phyloP scores from a whole-genome alignment of 2,888 invertebrate genomes.

The Bhutanitis thaidina region DNA sequence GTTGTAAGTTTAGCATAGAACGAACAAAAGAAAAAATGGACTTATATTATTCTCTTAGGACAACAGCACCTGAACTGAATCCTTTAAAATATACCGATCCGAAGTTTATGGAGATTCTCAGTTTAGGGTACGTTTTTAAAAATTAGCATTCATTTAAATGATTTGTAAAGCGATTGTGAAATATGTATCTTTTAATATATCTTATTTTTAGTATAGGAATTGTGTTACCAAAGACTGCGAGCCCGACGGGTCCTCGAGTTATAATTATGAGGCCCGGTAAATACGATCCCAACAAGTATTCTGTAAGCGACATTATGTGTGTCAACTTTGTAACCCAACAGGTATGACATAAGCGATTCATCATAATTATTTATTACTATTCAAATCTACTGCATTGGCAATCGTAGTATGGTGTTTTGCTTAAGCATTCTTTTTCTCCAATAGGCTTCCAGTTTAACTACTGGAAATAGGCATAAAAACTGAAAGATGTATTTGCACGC shows the following conservation, averaged over 20 bases:
- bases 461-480: no score
- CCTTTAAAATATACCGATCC: constrained; percentile 36
- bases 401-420: no score
- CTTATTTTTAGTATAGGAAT: constrained; percentile 34
- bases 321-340: constrained; percentile 34
- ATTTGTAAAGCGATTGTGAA: no score
- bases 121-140: constrained; percentile 35
- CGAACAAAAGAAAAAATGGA: constrained; percentile 81
- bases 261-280: constrained; percentile 70
- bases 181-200: no score
- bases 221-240: constrained; percentile 39
- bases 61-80: constrained; percentile 73
- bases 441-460: no score
- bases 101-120: constrained; percentile 40
- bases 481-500: no score
- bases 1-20: constrained; percentile 82
- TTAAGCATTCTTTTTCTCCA: no score
- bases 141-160: no score
- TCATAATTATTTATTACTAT: no score
- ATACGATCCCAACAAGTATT: constrained; percentile 55
- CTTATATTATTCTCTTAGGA: constrained; percentile 75
- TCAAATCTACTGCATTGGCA: no score
- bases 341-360: constrained; percentile 24
- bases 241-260: constrained; percentile 57
- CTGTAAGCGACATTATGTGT: constrained; percentile 38